A percentile compares a stretch with the other conserved stretches of the same genome.
Evolutionary conservation across 2,797 vertebrate species (phyloP).

Genomic region (Menidia menidia): DNA sequence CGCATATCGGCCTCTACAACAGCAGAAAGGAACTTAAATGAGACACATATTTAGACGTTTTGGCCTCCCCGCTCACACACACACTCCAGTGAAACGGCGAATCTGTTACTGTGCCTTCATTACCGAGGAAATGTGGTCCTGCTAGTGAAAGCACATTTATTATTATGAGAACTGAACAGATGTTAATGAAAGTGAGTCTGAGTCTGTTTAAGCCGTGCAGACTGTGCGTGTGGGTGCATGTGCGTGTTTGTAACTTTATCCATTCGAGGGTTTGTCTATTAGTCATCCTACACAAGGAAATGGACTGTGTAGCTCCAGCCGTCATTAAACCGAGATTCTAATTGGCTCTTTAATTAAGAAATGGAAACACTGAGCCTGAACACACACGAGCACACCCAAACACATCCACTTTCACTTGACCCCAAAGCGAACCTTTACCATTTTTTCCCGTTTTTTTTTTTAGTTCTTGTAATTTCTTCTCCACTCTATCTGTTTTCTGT

Average conservation of each 20-base stretch:
- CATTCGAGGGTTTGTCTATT: constrained; percentile 36
- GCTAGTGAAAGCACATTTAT: constrained; percentile 40
- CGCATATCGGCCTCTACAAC: constrained; percentile 26
- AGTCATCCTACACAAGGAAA: constrained; percentile 61
- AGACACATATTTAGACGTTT: constrained; percentile 45
- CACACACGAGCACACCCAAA: constrained; percentile 20
- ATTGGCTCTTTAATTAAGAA: constrained; percentile 72
- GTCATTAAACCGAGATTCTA: constrained; percentile 58
- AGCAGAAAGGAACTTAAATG: constrained; percentile 44
- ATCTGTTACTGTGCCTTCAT: constrained; percentile 33
- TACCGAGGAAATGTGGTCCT: constrained; percentile 42
- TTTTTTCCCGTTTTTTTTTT: constrained; percentile 32
- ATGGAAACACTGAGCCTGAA: constrained; percentile 52
- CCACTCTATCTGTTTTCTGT: not conserved
- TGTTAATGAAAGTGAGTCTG: constrained; percentile 34
- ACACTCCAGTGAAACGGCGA: constrained; percentile 5
- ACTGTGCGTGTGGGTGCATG: constrained; percentile 9
- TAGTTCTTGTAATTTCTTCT: not conserved
- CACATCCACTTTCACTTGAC: constrained; percentile 37
- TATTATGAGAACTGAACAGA: constrained; percentile 16
- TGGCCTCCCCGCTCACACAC: constrained; percentile 15
- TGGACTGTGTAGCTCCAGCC: constrained; percentile 58
- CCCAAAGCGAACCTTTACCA: constrained; percentile 44
- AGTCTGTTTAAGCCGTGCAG: constrained; percentile 23
- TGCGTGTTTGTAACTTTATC: constrained; percentile 38